Conservation (phyloP, 2,888 invertebrate species). For the Apamea epomidion region DNA sequence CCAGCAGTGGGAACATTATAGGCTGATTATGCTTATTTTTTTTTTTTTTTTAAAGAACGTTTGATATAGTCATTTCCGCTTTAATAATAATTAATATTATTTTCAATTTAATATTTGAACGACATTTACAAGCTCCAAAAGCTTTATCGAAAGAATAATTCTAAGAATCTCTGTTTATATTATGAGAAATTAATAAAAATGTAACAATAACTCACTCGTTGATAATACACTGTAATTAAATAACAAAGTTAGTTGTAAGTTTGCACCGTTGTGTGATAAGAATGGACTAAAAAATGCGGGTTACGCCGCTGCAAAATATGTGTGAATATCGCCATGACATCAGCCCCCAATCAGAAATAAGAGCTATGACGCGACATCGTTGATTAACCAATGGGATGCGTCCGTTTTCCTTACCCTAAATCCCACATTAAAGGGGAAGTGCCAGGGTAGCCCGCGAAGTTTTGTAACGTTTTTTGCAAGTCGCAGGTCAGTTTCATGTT, state of each 20-base stretch:
- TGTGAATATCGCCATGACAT: not conserved
- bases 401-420: not conserved
- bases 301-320: not conserved
- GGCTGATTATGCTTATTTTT: not conserved
- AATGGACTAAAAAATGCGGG: not conserved
- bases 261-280: conserved; percentile 27
- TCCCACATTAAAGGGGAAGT: no score
- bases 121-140: conserved; percentile 42
- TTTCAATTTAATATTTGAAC: conserved; percentile 38
- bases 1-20: not conserved
- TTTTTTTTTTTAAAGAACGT: no score
- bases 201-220: conserved; percentile 64
- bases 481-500: no score
- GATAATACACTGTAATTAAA: conserved; percentile 56
- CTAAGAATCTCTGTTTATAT: conserved; percentile 60
- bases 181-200: conserved; percentile 35
- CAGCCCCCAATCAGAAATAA: not conserved
- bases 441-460: no score
- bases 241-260: conserved; percentile 55
- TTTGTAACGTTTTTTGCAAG: no score
- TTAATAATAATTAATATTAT: not conserved
- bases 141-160: conserved; percentile 46
- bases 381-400: conserved; percentile 2
- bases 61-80: not conserved
- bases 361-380: not conserved